Percentiles rank a stretch among this genome's conserved stretches.
Evolutionary conservation across 2,797 vertebrate genomes (phyloP).

Genomic region (Balearica regulorum): DNA sequence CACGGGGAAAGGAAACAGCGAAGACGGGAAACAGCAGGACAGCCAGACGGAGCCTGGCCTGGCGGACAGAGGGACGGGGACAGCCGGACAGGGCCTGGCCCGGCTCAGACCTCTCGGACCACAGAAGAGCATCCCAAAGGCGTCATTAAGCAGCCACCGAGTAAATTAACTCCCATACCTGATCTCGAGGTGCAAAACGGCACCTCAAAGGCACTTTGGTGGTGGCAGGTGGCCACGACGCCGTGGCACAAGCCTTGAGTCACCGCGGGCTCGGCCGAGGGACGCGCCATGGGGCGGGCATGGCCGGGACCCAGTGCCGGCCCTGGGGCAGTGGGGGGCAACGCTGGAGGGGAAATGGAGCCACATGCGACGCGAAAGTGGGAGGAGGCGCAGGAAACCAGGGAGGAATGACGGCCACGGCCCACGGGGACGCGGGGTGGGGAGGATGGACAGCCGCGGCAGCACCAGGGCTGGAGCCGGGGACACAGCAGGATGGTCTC

Average conservation of each 20-base stretch:
- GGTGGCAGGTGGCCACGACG: rapidly evolving
- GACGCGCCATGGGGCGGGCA: neutral
- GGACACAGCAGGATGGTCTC: too few species aligned
- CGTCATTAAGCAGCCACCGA: rapidly evolving
- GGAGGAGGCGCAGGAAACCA: neutral
- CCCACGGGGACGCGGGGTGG: neutral
- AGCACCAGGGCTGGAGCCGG: neutral
- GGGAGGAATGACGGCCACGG: neutral
- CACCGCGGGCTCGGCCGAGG: neutral
- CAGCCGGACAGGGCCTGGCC: neutral
- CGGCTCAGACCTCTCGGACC: rapidly evolving
- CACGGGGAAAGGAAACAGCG: neutral
- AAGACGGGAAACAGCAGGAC: conserved; percentile 31
- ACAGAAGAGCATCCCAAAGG: neutral
- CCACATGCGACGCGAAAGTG: rapidly evolving
- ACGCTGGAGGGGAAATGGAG: neutral
- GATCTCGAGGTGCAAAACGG: neutral
- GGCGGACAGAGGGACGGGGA: neutral
- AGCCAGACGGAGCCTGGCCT: neutral
- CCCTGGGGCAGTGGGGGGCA: neutral
- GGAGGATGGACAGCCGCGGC: neutral
- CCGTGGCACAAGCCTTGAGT: rapidly evolving
- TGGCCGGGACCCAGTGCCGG: rapidly evolving
- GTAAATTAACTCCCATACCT: neutral
- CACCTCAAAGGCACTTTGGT: neutral